Evolutionary conservation across 1,140 invertebrate species (phyloP).

Genomic region (Microplitis demolitor): DNA sequence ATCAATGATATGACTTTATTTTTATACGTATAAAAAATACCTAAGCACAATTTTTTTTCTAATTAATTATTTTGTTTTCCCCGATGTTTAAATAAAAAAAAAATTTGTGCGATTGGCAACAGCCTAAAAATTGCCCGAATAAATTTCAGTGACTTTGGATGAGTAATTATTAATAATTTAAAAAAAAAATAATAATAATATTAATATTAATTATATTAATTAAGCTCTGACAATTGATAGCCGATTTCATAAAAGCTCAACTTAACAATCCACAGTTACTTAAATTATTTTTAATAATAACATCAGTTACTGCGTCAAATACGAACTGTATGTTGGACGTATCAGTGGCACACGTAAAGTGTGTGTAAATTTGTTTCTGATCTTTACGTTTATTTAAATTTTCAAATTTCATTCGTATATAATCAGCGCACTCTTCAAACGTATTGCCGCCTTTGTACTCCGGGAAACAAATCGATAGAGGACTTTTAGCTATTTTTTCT

Average conservation of each 20-base stretch:
- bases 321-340: conserved; percentile 92
- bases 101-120: background rate
- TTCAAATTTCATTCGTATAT: conserved; percentile 90
- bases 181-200: background rate
- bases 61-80: background rate
- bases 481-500: conserved; percentile 88
- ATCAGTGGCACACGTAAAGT: conserved; percentile 91
- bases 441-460: conserved; percentile 88
- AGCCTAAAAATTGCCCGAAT: background rate
- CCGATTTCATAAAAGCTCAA: conserved; percentile 35
- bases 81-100: background rate
- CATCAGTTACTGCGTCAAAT: conserved; percentile 90
- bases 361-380: conserved; percentile 90
- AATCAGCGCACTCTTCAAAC: conserved; percentile 85
- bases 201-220: background rate
- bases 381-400: conserved; percentile 84
- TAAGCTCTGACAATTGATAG: background rate
- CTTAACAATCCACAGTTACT: conserved; percentile 83
- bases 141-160: background rate
- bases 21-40: too few relatives aligned
- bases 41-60: background rate
- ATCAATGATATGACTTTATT: too few relatives aligned
- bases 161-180: background rate
- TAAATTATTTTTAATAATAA: conserved; percentile 92
- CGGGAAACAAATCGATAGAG: conserved; percentile 93